Percentiles rank a stretch among this genome's conserved stretches.
phyloP scores from a whole-genome alignment of 2,113 vertebrate species.

The Pituophis catenifer region DNA sequence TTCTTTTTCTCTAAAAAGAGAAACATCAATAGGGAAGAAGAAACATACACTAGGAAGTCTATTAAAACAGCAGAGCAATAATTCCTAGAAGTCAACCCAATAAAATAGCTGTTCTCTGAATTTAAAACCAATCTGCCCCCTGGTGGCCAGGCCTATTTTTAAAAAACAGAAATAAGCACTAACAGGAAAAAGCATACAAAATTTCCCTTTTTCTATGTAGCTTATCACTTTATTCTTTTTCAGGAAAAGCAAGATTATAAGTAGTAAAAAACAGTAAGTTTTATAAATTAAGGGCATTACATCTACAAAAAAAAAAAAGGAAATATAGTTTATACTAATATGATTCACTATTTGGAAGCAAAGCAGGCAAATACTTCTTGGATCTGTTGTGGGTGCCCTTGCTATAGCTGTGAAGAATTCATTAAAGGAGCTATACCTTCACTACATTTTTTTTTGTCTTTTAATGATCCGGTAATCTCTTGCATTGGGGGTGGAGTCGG shows the following conservation, averaged over 20 bases:
- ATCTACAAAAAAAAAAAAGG: not conserved
- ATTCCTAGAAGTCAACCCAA: not conserved
- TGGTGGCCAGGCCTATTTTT: not conserved
- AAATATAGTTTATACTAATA: not conserved
- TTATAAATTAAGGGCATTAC: not conserved
- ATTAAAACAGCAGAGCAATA: not conserved
- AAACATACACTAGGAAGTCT: not conserved
- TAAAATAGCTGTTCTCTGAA: fast-evolving
- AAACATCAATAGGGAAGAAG: not conserved
- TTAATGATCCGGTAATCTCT: too few species aligned
- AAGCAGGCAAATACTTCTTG: not conserved
- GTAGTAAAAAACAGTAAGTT: not conserved
- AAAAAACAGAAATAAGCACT: not conserved
- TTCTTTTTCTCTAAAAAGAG: constrained; percentile 2
- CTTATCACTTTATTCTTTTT: not conserved
- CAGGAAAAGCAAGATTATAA: not conserved
- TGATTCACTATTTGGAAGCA: not conserved
- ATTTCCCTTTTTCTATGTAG: not conserved
- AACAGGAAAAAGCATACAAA: not conserved
- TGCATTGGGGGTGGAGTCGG: too few species aligned
- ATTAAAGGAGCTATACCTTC: not conserved
- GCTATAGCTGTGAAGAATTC: not conserved
- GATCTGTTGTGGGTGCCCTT: not conserved
- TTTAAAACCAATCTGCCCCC: constrained; percentile 49
- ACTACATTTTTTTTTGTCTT: not conserved